A percentile compares a stretch with the other conserved stretches of the same genome.
phyloP scores from a whole-genome alignment of 2,113 vertebrate species.

The Ciconia boyciana region DNA sequence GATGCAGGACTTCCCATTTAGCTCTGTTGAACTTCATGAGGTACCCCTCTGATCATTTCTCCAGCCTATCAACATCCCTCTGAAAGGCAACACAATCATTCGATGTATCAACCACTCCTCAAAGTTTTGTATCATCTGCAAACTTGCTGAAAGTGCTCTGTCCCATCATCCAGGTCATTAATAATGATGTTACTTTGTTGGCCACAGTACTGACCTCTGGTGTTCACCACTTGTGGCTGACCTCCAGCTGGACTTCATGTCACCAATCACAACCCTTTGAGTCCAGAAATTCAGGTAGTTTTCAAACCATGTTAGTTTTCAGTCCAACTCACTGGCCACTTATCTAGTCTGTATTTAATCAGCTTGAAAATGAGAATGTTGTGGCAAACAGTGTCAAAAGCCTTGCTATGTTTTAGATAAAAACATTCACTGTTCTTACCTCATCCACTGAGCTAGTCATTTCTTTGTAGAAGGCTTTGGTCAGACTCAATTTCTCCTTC shows the following conservation, averaged over 20 bases:
- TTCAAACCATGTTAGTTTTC: not conserved
- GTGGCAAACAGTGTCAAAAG: not conserved
- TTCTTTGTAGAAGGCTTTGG: not conserved
- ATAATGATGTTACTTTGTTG: not conserved
- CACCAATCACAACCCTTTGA: rapidly evolving
- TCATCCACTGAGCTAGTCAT: not conserved
- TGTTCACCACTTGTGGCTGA: not conserved
- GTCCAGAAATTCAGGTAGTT: not conserved
- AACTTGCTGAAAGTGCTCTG: not conserved
- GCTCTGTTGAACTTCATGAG: not conserved
- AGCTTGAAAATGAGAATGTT: not conserved
- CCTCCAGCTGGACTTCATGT: not conserved
- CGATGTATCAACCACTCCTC: not conserved
- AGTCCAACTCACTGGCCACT: not conserved
- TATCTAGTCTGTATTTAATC: not conserved
- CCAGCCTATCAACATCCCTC: not conserved
- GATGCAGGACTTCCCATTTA: not conserved
- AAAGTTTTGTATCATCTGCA: not conserved
- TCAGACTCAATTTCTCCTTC: not conserved
- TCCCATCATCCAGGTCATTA: not conserved
- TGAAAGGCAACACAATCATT: not conserved
- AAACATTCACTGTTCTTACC: not conserved
- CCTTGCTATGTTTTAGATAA: not conserved
- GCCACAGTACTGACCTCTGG: not conserved
- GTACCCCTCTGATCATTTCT: not conserved